phyloP scores from a whole-genome alignment of 30 jellyfish, hydroid and myxozoan species.

The Hydractinia symbiolongicarpus region DNA sequence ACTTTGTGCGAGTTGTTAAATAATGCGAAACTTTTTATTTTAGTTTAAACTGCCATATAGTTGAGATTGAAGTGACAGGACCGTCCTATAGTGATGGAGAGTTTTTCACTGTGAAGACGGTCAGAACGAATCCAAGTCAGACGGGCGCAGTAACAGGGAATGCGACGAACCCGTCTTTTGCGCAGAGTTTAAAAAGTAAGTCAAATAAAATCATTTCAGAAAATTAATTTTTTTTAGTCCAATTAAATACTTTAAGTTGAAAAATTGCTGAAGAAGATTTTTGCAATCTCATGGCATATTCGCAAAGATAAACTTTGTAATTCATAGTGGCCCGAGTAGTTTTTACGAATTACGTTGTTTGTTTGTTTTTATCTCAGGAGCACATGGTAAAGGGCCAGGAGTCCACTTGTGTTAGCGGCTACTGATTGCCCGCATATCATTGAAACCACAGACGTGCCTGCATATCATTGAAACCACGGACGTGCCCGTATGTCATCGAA shows the following conservation, averaged over 20 bases:
- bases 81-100: conserved; percentile 45
- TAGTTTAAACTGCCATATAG: conserved; percentile 67
- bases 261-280: neutral
- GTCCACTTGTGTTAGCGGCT: conserved; percentile 45
- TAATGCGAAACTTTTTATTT: neutral
- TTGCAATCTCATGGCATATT: too few species aligned
- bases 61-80: conserved; percentile 80
- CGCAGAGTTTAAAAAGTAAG: conserved; percentile 66
- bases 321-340: neutral
- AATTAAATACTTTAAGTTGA: neutral
- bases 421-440: neutral
- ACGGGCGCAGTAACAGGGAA: conserved; percentile 88
- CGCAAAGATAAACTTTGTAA: neutral
- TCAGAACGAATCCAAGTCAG: conserved; percentile 65
- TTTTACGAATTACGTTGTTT: neutral
- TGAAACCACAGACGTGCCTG: neutral
- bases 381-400: conserved; percentile 68
- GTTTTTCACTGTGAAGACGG: conserved; percentile 63
- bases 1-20: neutral
- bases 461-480: too few species aligned
- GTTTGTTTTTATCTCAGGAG: conserved; percentile 23
- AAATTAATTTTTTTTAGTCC: neutral
- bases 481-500: too few species aligned
- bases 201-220: neutral
- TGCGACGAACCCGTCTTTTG: conserved; percentile 79